Evolutionary conservation across 1,140 invertebrate species (phyloP).

Genomic region (Drosophila albomicans): DNA sequence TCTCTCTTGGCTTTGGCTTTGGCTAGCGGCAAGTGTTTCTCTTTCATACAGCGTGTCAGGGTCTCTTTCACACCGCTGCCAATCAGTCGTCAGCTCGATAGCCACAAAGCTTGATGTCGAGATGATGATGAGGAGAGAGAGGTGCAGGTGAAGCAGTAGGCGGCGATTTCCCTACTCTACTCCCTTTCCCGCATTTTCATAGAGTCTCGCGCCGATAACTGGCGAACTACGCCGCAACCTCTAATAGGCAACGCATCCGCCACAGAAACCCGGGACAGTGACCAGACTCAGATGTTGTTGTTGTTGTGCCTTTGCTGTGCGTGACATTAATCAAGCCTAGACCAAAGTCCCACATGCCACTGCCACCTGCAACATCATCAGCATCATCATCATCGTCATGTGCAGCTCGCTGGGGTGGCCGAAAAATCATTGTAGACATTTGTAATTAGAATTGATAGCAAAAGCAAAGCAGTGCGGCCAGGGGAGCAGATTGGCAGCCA

Average conservation of each 20-base stretch:
- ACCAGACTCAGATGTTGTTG: conserved; percentile 29
- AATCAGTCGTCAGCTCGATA: conserved; percentile 32
- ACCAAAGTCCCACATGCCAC: conserved; percentile 35
- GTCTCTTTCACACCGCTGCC: conserved; percentile 33
- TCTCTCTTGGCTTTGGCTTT: neutral
- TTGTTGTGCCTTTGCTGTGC: conserved; percentile 50
- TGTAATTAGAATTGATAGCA: conserved; percentile 82
- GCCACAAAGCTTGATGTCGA: neutral
- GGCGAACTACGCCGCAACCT: conserved; percentile 63
- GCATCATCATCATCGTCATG: conserved; percentile 17
- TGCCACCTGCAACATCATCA: conserved; percentile 43
- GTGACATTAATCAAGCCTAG: conserved; percentile 77
- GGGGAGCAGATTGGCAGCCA: conserved; percentile 34
- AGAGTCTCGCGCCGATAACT: conserved; percentile 54
- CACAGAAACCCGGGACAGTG: conserved; percentile 40
- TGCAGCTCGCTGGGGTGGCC: conserved; percentile 50
- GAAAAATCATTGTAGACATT: conserved; percentile 82
- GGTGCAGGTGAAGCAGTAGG: no score
- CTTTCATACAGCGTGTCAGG: conserved; percentile 24
- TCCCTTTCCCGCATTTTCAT: neutral
- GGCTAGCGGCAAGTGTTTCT: conserved; percentile 7
- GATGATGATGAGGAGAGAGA: no score
- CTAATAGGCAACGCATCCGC: conserved; percentile 66
- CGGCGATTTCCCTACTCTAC: neutral
- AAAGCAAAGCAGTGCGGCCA: conserved; percentile 26